Evolutionary conservation across 1,140 invertebrate species (phyloP).

Genomic region (Brachionus paranguensis): DNA sequence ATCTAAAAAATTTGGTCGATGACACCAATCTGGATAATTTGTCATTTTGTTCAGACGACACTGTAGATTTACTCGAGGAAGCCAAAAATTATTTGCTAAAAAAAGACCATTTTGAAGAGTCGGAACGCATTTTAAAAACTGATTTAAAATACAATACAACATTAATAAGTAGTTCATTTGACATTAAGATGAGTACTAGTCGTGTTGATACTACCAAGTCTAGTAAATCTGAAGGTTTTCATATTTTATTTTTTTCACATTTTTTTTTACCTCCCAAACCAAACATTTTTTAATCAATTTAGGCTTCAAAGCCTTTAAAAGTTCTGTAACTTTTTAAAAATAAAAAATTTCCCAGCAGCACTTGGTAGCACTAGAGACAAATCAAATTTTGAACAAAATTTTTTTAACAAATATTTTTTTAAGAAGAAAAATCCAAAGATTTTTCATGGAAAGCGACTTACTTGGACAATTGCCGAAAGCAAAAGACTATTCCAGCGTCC

Average conservation of each 20-base stretch:
- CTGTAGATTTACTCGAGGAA: not conserved
- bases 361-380: not conserved
- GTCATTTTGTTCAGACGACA: conserved; percentile 24
- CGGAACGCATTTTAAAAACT: not conserved
- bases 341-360: not conserved
- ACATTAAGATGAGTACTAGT: not conserved
- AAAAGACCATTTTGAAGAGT: not conserved
- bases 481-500: conserved; percentile 51
- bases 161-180: not conserved
- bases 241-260: not conserved
- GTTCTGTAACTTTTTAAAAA: not conserved
- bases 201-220: not conserved
- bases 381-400: not conserved
- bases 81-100: not conserved
- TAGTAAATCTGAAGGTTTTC: not conserved
- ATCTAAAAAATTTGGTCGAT: not conserved
- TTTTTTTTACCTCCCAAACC: not conserved
- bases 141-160: conserved; percentile 6
- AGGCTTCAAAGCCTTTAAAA: not conserved
- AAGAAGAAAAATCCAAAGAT: conserved; percentile 45
- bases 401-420: not conserved
- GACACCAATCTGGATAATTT: conserved; percentile 2
- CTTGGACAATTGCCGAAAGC: conserved; percentile 49
- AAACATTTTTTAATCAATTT: not conserved
- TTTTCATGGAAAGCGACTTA: conserved; percentile 50